Evolutionary conservation across 2,797 vertebrate genomes (phyloP), one percentile per base, ranked within the genome.

Genomic region (Podarcis lilfordi): DNA sequence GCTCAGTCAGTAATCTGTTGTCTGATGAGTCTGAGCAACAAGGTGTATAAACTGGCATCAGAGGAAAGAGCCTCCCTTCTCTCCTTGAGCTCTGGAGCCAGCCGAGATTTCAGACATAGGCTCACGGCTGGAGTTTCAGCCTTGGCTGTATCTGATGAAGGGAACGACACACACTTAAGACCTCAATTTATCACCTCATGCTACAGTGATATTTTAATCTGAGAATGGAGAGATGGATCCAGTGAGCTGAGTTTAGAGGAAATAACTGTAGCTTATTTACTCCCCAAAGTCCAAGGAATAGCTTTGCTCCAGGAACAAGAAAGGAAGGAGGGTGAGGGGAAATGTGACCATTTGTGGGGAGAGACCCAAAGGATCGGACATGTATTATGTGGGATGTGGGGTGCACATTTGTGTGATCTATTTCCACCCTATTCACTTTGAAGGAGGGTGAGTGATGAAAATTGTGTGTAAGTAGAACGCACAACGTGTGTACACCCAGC

Each of bases 191-290:
- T 88, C 50, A 79, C 76, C 66, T 88, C 87, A 84, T 79, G 76
- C 75, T 72, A 84, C 82, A 84, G 82, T 84, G 87, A 84, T 88
- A 88, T 80, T 84, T 88, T 84, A 72, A 84, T 84, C 87, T 88
- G 76, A 64, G 76, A 74, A 72, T 25, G 35, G 29, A 79, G 76
- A 64, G 50, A 80, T 84, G 37, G 76, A 84, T 61, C 45, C 69
- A 45, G 76, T 45, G 87, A 88, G 80, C 29, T 84, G 82, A 80
- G 45, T 61, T 88, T 23, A 55, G 64, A 68, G 43, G 40, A 72
- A 79, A 78, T 32, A 80, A 79, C 81, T 69, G n/a, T 77, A 37
- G 43, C 87, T 78, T 83, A 69, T 55, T 88, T 83, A 83, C 83
- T 69, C 74, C 11, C 32, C 55, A 23, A 32, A 29, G 27, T 50